These are phyloP conservation scores for Poliocrania exsul DNA, from an alignment of 2,797 vertebrate genomes.

Conservation along the genomic window DNA sequence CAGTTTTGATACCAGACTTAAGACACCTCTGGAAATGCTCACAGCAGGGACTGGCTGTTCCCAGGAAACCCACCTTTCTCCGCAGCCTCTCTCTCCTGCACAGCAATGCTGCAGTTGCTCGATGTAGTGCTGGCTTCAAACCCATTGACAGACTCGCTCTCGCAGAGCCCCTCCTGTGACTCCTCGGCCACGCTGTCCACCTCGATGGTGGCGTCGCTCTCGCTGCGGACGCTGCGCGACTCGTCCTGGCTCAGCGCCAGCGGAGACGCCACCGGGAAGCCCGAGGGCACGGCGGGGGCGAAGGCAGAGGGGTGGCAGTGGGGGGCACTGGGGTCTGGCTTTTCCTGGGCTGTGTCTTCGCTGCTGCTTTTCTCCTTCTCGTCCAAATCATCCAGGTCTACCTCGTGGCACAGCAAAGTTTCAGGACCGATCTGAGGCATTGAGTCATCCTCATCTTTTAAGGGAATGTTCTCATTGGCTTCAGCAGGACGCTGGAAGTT, in stretches of 20 bases:
- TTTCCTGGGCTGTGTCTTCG: conserved; percentile 76
- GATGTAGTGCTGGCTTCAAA: conserved; percentile 85
- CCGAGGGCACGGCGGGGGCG: conserved; percentile 48
- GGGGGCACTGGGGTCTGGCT: conserved; percentile 63
- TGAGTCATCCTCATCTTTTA: conserved; percentile 77
- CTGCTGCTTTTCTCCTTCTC: conserved; percentile 88
- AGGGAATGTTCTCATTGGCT: conserved; percentile 4
- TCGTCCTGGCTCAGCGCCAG: conserved; percentile 82
- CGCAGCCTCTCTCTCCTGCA: conserved; percentile 83
- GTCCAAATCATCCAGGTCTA: conserved; percentile 93
- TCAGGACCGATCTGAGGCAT: conserved; percentile 93
- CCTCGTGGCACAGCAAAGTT: conserved; percentile 93
- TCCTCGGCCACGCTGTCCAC: conserved; percentile 83
- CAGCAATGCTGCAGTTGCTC: conserved; percentile 80
- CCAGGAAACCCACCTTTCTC: conserved; percentile 83
- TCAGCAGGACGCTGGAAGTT: conserved; percentile 9
- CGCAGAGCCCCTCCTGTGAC: conserved; percentile 85
- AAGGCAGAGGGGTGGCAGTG: conserved; percentile 66
- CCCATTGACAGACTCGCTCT: conserved; percentile 82
- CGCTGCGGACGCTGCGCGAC: conserved; percentile 82
- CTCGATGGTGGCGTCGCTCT: conserved; percentile 85
- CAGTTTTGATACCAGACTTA: neutral
- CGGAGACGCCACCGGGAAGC: conserved; percentile 78
- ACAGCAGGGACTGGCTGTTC: neutral
- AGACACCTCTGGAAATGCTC: fast-evolving